Evolutionary conservation across 2,888 invertebrate genomes (phyloP).

Genomic region (Amitus sp.): DNA sequence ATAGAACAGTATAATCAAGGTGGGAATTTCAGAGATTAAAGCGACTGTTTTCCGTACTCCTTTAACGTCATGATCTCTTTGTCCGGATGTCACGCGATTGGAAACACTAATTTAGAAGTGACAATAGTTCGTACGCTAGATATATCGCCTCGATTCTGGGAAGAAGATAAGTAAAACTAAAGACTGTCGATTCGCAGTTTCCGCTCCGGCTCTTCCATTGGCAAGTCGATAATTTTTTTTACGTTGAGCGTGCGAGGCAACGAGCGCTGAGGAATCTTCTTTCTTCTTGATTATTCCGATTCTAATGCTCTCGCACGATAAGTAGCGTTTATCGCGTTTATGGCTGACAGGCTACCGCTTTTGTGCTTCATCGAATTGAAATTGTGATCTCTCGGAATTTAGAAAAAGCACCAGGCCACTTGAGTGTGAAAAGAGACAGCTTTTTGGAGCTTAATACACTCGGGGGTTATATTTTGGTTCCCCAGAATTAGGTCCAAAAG

Average conservation of each 20-base stretch:
- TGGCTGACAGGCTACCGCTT: not conserved
- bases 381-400: not conserved
- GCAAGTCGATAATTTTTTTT: too few relatives aligned
- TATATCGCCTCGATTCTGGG: slow-evolving; percentile 59
- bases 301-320: slow-evolving; percentile 6
- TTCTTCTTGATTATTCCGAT: slow-evolving; percentile 8
- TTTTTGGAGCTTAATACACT: too few relatives aligned
- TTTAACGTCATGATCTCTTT: slow-evolving; percentile 61
- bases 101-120: slow-evolving; percentile 57
- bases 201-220: slow-evolving; percentile 13
- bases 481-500: too few relatives aligned
- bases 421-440: too few relatives aligned
- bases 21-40: slow-evolving; percentile 61
- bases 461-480: too few relatives aligned
- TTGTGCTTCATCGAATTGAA: not conserved
- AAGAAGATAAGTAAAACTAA: slow-evolving; percentile 54
- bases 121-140: slow-evolving; percentile 59
- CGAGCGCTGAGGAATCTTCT: slow-evolving; percentile 5
- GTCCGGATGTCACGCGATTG: slow-evolving; percentile 54
- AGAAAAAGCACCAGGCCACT: too few relatives aligned
- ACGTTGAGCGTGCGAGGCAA: not conserved
- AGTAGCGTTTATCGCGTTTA: slow-evolving; percentile 1
- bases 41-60: slow-evolving; percentile 55
- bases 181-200: slow-evolving; percentile 26
- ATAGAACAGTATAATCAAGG: slow-evolving; percentile 58